Evolutionary conservation across 2,797 vertebrate species (phyloP), one percentile per base, ranked within the genome.

Genomic region (Gallirallus australis): DNA sequence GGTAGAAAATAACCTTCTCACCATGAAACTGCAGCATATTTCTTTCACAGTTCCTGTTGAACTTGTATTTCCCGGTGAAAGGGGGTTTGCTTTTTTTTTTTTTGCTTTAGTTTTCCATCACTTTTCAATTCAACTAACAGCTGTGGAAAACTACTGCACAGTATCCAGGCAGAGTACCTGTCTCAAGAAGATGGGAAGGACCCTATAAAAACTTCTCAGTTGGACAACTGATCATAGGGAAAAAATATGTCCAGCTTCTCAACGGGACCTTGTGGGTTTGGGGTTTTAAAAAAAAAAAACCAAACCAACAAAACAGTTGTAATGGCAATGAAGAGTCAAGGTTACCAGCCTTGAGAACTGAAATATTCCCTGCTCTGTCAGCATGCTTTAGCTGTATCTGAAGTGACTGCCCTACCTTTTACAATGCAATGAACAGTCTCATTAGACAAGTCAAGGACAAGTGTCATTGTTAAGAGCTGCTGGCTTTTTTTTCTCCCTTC

Each of bases 1-100:
- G 48, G 39, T 66, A 73, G 90, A 85, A 85, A 84, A 93, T 39
- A 85, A 68, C 28, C 35, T 94, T 77, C 23, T 23, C 11, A 53
- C 37, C 39, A 64, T 10, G 17, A 39, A 89, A 79, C 21, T 25
- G 78, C n/a, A 76, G 56, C 25, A 14, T 65, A 76, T 89, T 89
- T 84, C 31, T 84, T 89, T 57, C 81, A 48, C n/a, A 52, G 24
- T 31, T 89, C 21, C 30, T 65, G 9, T 7, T 66, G 78, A 92
- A 69, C 25, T 84, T 11, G 0, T 40, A 78, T 54, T 73, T 87
- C n/a, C 33, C n/a, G 70, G 39, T 27, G 39, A 78, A 84, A 79
- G 9, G 12, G 3, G 20, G 3, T n/a, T 14, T 12, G 42, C 5
- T 2, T 1, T 7, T 60, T 86, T n/a, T n/a, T n/a, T n/a, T n/a